Evolutionary conservation across 1,140 invertebrate genomes (phyloP).

Genomic region (Orius insidiosus): DNA sequence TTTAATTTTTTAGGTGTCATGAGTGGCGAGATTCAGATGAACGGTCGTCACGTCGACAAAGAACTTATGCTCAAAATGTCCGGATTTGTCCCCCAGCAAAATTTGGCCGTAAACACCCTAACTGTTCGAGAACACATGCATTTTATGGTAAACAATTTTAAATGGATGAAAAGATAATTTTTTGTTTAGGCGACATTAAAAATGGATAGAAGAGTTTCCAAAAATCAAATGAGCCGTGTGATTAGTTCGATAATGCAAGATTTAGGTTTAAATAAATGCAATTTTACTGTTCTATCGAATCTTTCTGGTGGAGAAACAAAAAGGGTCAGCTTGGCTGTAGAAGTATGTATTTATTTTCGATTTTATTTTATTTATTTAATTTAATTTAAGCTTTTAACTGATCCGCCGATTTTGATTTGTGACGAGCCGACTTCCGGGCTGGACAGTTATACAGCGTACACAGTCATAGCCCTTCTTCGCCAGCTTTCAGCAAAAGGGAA

Average conservation of each 20-base stretch:
- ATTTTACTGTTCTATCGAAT: conserved; percentile 41
- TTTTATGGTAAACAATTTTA: conserved; percentile 41
- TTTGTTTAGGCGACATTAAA: conserved; percentile 27
- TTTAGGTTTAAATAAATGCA: conserved; percentile 48
- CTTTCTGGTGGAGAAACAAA: conserved; percentile 77
- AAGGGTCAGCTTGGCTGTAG: conserved; percentile 65
- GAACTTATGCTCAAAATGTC: conserved; percentile 46
- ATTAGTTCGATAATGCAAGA: conserved; percentile 27
- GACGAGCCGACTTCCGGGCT: conserved; percentile 89
- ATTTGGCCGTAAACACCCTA: conserved; percentile 44
- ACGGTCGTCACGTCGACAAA: conserved; percentile 37
- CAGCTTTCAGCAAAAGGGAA: conserved; percentile 44
- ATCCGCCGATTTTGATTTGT: conserved; percentile 83
- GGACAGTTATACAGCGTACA: conserved; percentile 61
- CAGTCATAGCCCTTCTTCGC: conserved; percentile 50
- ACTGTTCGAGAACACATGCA: conserved; percentile 54
- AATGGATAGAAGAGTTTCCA: conserved; percentile 24
- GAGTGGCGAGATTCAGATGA: conserved; percentile 44
- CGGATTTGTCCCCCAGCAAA: conserved; percentile 51
- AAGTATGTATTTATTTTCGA: conserved; percentile 34
- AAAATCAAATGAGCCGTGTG: conserved; percentile 21
- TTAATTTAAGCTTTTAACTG: conserved; percentile 37
- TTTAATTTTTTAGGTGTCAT: conserved; percentile 26
- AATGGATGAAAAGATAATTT: neutral
- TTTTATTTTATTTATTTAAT: neutral